phyloP scores from a whole-genome alignment of 2,113 vertebrate genomes.

The Dissostichus mawsoni region DNA sequence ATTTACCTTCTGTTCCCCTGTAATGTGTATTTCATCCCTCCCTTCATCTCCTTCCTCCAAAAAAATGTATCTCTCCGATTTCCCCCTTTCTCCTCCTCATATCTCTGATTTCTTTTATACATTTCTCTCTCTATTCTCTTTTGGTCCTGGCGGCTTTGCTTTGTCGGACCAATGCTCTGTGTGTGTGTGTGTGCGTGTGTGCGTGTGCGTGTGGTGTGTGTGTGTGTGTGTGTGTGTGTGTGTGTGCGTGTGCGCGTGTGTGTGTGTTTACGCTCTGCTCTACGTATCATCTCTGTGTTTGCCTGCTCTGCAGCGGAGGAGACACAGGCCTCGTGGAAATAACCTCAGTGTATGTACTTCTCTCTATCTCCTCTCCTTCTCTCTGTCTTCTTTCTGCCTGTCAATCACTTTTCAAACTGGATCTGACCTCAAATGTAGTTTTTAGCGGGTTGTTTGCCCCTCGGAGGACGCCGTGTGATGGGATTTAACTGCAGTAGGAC shows the following conservation, averaged over 20 bases:
- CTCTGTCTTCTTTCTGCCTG: slow-evolving; percentile 8
- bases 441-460: background rate
- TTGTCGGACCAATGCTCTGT: slow-evolving; percentile 41
- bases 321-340: slow-evolving; percentile 81
- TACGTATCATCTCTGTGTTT: slow-evolving; percentile 76
- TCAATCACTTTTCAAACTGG: slow-evolving; percentile 24
- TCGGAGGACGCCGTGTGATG: background rate
- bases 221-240: slow-evolving; percentile 37
- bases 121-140: slow-evolving; percentile 14
- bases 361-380: slow-evolving; percentile 24
- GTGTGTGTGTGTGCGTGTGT: slow-evolving; percentile 31
- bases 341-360: slow-evolving; percentile 83
- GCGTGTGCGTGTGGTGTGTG: slow-evolving; percentile 44
- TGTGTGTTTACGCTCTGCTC: slow-evolving; percentile 60
- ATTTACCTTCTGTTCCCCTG: background rate
- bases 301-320: slow-evolving; percentile 81
- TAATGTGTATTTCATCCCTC: background rate
- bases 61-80: background rate
- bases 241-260: slow-evolving; percentile 35
- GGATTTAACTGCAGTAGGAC: background rate
- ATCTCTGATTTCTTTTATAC: background rate
- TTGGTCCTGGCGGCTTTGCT: slow-evolving; percentile 52
- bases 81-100: background rate
- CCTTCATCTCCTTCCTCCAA: background rate
- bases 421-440: slow-evolving; percentile 31